These are phyloP conservation scores for Microplitis demolitor DNA, from an alignment of 1,140 invertebrate genomes.

Conservation along the genomic window DNA sequence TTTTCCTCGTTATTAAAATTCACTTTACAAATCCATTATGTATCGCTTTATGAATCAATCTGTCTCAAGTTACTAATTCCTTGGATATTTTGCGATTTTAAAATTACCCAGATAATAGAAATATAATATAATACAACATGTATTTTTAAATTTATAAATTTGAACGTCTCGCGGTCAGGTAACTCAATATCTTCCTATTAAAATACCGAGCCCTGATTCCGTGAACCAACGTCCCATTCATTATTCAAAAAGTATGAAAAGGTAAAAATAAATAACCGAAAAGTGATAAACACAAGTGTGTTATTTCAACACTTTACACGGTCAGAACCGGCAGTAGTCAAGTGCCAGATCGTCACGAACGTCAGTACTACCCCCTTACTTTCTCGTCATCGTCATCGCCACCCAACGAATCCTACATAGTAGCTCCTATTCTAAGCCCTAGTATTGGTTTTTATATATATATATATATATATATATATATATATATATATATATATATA, in stretches of 20 bases:
- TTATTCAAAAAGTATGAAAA: not conserved
- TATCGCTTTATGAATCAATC: not conserved
- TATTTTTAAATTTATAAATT: not conserved
- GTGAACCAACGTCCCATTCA: not conserved
- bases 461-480: slow-evolving; percentile 6
- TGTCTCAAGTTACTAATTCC: not conserved
- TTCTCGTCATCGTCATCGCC: not conserved
- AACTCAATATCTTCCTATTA: no score
- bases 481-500: slow-evolving; percentile 17
- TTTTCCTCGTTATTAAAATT: slow-evolving; percentile 1
- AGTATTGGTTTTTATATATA: not conserved
- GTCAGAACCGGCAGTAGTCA: slow-evolving; percentile 25
- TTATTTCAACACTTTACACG: slow-evolving; percentile 53
- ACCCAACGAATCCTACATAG: not conserved
- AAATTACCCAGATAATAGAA: not conserved
- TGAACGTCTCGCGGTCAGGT: no score
- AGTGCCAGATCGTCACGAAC: slow-evolving; percentile 16
- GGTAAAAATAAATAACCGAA: slow-evolving; percentile 14
- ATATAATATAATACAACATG: not conserved
- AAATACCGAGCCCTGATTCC: no score
- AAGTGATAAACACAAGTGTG: slow-evolving; percentile 40
- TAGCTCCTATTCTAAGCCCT: not conserved
- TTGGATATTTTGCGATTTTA: not conserved
- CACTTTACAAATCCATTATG: not conserved
- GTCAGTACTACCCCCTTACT: slow-evolving; percentile 21